Evolutionary conservation across 2,888 invertebrate species (phyloP), one percentile per base, ranked within the genome.

Genomic region (Erannis defoliaria): DNA sequence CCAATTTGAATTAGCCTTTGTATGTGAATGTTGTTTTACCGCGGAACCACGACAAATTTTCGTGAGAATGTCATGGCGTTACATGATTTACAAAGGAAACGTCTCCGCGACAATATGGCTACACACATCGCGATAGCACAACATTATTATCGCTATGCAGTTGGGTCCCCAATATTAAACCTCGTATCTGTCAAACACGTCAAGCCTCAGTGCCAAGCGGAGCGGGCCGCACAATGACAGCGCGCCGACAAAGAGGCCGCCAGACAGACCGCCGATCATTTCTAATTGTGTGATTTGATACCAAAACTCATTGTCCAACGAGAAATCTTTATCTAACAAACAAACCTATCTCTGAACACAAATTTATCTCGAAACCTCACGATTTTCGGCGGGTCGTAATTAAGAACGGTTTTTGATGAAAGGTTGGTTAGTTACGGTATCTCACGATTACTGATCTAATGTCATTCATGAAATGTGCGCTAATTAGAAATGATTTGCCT

Each of bases 231-330:
- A 74, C 84, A 88, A 84, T 84, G 90, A 90, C 86, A 80, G 82
- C 73, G 57, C 74, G 83, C 90, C 91, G 92, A 89, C 91, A 90
- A 90, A 91, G 90, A 84, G 73, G 55, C 86, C 86, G 86, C 72
- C 84, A 73, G 74, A 71, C 79, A 78, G 81, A 78, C 86, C 85
- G 74, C 80, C 86, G 90, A 90, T 91, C 90, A 86, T 80, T 86
- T 90, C 86, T 93, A 93, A 93, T 93, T 92, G 93, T 93, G 87
- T 87, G 92, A 90, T 90, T 90, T 88, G 92, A 92, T 91, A 90
- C 89, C 82, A 90, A 90, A 91, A 89, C 86, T 84, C 89, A 87
- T 91, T 92, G 92, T 92, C 87, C 84, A 76, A 82, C 82, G 81
- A 82, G 56, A 82, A 88, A 89, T 86, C 88, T 90, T 85, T 85